These are phyloP conservation scores for Chitala chitala DNA, from an alignment of 2,113 vertebrate genomes.

Conservation along the genomic window DNA sequence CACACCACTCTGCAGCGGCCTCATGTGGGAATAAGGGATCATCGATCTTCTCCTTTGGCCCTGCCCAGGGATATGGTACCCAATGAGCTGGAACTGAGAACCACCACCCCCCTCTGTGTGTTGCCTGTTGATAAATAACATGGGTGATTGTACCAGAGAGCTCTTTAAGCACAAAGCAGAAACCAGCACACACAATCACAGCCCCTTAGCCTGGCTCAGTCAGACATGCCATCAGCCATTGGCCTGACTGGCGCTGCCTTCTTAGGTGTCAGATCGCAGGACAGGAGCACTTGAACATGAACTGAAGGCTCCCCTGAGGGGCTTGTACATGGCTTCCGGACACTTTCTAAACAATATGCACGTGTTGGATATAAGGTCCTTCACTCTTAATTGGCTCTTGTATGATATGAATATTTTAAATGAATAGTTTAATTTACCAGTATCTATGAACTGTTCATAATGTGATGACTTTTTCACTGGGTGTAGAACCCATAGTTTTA, in stretches of 20 bases:
- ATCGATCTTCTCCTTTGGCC: neutral
- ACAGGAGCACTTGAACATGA: too few relatives aligned
- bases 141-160: neutral
- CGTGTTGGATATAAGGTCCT: too few relatives aligned
- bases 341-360: too few relatives aligned
- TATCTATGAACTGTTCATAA: neutral
- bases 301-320: too few relatives aligned
- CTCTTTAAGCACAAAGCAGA: neutral
- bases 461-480: neutral
- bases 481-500: too few relatives aligned
- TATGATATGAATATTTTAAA: neutral
- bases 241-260: too few relatives aligned
- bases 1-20: neutral
- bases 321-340: too few relatives aligned
- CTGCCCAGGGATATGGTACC: neutral
- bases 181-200: constrained; percentile 13
- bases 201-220: neutral
- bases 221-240: too few relatives aligned
- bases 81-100: neutral
- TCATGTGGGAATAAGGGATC: neutral
- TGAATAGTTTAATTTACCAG: neutral
- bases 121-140: neutral
- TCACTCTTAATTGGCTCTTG: too few relatives aligned
- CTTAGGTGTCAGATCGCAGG: too few relatives aligned
- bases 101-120: neutral